These are phyloP conservation scores for Apocheima hispidaria DNA, from an alignment of 2,888 invertebrate genomes.

Conservation along the genomic window DNA sequence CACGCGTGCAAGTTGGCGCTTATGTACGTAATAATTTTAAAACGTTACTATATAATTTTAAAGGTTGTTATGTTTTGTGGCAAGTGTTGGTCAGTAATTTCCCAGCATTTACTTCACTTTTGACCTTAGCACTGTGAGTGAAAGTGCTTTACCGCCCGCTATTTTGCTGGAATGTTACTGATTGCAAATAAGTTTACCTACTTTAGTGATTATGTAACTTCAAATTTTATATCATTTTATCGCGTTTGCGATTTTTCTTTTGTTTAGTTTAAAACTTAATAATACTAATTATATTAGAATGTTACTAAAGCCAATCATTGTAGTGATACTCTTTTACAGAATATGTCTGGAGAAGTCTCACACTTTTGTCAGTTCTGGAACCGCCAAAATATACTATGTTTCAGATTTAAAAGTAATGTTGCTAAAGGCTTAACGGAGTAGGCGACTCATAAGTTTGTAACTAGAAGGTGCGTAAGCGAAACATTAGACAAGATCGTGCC, in stretches of 20 bases:
- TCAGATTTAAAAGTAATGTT: too few species aligned
- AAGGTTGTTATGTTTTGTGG: not conserved
- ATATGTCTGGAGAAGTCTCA: too few species aligned
- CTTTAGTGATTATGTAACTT: not conserved
- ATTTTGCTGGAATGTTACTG: conserved; percentile 11
- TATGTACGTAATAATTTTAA: too few species aligned
- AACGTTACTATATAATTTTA: too few species aligned
- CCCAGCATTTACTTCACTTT: conserved; percentile 18
- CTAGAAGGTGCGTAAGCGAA: conserved; percentile 11
- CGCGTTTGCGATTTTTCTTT: not conserved
- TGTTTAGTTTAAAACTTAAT: too few species aligned
- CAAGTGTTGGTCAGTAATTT: conserved; percentile 13
- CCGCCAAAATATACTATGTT: too few species aligned
- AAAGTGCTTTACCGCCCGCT: conserved; percentile 17
- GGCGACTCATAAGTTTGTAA: not conserved
- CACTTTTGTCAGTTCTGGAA: too few species aligned
- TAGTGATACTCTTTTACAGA: too few species aligned
- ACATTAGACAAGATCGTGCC: conserved; percentile 21
- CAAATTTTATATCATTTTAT: not conserved
- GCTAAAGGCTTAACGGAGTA: not conserved
- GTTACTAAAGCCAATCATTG: too few species aligned
- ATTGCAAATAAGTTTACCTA: conserved; percentile 17
- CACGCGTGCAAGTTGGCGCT: too few species aligned
- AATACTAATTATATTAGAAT: too few species aligned
- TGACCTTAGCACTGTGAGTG: conserved; percentile 26